These are phyloP conservation scores for Choristoneura rosaceana DNA, from an alignment of 2,888 invertebrate species.

Conservation along the genomic window DNA sequence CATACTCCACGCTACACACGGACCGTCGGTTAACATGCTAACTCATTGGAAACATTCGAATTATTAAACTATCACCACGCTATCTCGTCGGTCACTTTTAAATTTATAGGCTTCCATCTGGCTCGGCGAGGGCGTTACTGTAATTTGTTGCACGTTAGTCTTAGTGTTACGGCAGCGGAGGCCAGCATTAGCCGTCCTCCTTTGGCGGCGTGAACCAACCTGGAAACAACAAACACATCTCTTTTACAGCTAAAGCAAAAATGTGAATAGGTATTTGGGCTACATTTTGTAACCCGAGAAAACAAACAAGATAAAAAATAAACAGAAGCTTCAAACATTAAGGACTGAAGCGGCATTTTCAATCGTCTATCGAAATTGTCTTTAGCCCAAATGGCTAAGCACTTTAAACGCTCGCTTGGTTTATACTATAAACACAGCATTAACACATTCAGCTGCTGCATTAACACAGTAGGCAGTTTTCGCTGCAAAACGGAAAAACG, in stretches of 20 bases:
- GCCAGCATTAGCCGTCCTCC: slow-evolving; percentile 92
- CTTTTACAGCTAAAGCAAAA: neutral
- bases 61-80: slow-evolving; percentile 56
- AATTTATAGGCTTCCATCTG: slow-evolving; percentile 62
- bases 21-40: slow-evolving; percentile 51
- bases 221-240: slow-evolving; percentile 70
- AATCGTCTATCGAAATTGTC: no score
- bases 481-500: no score
- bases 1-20: slow-evolving; percentile 56
- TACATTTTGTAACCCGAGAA: no score
- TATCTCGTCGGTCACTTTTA: slow-evolving; percentile 63
- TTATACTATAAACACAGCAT: no score
- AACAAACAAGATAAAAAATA: no score
- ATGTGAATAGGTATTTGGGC: no score
- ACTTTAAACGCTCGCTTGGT: no score
- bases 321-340: no score
- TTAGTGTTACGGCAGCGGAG: slow-evolving; percentile 61
- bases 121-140: slow-evolving; percentile 65
- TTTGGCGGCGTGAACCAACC: slow-evolving; percentile 97
- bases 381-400: no score
- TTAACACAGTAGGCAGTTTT: no score
- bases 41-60: slow-evolving; percentile 60
- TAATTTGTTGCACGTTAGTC: slow-evolving; percentile 72
- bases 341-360: no score
- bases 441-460: no score